These are phyloP conservation scores for Fukomys damarensis DNA, from an alignment of 2,113 vertebrate species.

Conservation along the genomic window DNA sequence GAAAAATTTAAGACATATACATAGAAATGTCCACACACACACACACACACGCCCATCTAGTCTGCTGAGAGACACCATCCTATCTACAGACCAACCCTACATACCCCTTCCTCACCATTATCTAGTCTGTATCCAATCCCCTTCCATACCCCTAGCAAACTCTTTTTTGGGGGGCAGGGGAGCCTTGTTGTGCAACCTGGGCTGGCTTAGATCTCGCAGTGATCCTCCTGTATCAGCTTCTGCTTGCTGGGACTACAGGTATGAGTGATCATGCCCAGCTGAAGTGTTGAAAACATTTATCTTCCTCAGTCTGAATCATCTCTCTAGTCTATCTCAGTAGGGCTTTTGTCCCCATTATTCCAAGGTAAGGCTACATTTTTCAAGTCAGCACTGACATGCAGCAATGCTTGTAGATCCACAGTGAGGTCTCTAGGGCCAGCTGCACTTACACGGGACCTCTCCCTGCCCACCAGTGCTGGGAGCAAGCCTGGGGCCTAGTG, in stretches of 20 bases:
- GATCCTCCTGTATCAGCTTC: not conserved
- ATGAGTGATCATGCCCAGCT: not conserved
- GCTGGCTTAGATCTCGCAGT: not conserved
- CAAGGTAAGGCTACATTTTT: not conserved
- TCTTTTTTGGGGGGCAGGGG: not conserved
- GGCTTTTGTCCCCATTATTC: not conserved
- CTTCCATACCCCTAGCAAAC: not conserved
- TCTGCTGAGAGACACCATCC: not conserved
- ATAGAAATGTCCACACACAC: not conserved
- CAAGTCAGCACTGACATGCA: not conserved
- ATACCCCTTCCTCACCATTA: not conserved
- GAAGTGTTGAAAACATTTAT: not conserved
- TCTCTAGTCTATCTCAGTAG: not conserved
- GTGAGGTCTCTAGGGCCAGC: not conserved
- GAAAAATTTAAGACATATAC: not conserved
- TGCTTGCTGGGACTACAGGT: not conserved
- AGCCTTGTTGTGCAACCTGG: not conserved
- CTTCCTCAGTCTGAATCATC: not conserved
- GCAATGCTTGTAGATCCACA: not conserved
- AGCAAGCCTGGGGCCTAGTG: not conserved
- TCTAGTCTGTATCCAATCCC: not conserved
- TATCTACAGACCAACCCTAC: not conserved
- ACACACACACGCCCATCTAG: not conserved
- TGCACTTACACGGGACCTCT: not conserved
- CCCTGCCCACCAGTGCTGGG: too few relatives aligned